Evolutionary conservation across 2,113 vertebrate species (phyloP).

Genomic region (Gorsachius goisagi): DNA sequence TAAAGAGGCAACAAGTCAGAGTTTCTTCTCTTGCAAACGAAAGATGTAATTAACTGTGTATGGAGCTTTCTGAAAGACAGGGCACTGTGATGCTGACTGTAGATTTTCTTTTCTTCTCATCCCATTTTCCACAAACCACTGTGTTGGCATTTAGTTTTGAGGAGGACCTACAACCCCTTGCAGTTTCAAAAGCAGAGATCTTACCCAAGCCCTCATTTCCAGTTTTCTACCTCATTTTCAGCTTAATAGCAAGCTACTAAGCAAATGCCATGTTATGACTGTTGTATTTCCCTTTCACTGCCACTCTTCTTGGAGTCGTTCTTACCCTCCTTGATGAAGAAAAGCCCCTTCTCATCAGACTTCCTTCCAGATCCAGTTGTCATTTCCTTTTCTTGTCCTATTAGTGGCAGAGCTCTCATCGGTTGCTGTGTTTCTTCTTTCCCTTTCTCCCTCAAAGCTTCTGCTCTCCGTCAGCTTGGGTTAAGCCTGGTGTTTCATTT

Average conservation of each 20-base stretch:
- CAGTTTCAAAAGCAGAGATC: neutral
- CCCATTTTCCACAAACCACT: neutral
- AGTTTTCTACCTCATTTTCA: neutral
- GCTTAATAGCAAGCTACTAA: neutral
- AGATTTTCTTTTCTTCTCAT: neutral
- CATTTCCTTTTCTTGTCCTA: constrained; percentile 39
- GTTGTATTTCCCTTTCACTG: neutral
- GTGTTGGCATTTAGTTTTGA: neutral
- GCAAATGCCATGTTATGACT: neutral
- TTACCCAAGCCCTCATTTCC: neutral
- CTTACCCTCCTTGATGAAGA: neutral
- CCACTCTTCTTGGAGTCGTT: neutral
- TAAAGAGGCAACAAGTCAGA: neutral
- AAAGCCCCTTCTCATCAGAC: constrained; percentile 66
- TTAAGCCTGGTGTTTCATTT: constrained; percentile 29
- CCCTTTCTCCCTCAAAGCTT: constrained; percentile 12
- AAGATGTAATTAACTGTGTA: neutral
- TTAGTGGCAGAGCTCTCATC: neutral
- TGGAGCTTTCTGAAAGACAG: neutral
- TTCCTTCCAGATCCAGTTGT: constrained; percentile 37
- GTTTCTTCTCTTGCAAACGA: neutral
- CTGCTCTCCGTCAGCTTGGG: neutral
- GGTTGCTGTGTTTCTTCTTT: neutral
- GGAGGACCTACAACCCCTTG: neutral
- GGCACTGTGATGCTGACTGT: neutral